Evolutionary conservation across 2,888 invertebrate genomes (phyloP).

Genomic region (Andrena bucephala): DNA sequence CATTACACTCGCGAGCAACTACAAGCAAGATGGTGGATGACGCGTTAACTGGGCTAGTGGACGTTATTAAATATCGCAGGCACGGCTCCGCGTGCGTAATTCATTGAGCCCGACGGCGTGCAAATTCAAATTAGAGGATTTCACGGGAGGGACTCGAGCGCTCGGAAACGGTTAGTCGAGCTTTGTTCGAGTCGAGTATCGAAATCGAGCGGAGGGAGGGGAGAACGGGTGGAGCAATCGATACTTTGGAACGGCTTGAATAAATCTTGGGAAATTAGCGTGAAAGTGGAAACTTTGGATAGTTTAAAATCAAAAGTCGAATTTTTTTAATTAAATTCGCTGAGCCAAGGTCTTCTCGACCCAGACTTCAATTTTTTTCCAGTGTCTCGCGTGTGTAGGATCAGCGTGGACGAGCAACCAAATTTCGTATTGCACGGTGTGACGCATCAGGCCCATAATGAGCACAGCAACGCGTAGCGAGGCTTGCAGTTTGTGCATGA

Average conservation of each 20-base stretch:
- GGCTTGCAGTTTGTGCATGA: constrained; percentile 42
- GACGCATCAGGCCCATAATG: constrained; percentile 33
- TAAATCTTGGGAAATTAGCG: too few relatives aligned
- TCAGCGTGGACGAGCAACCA: not conserved
- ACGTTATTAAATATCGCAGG: not conserved
- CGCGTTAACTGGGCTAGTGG: constrained; percentile 1
- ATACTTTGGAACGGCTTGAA: too few relatives aligned
- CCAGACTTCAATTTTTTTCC: too few relatives aligned
- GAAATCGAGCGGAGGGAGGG: too few relatives aligned
- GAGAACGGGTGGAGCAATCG: too few relatives aligned
- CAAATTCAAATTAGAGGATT: not conserved
- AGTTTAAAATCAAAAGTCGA: too few relatives aligned
- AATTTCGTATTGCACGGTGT: not conserved
- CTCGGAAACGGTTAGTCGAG: too few relatives aligned
- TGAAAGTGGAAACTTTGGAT: too few relatives aligned
- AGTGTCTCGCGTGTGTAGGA: too few relatives aligned
- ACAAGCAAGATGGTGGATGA: constrained; percentile 33
- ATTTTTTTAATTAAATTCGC: not conserved
- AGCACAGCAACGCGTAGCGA: constrained; percentile 17
- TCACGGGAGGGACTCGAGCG: too few relatives aligned
- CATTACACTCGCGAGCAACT: constrained; percentile 31
- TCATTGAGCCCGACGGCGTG: not conserved
- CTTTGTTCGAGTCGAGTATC: too few relatives aligned
- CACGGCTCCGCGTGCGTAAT: not conserved
- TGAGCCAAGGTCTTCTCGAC: not conserved